Evolutionary conservation across 2,888 invertebrate genomes (phyloP).

Genomic region (Lordiphosa andalusiaca): DNA sequence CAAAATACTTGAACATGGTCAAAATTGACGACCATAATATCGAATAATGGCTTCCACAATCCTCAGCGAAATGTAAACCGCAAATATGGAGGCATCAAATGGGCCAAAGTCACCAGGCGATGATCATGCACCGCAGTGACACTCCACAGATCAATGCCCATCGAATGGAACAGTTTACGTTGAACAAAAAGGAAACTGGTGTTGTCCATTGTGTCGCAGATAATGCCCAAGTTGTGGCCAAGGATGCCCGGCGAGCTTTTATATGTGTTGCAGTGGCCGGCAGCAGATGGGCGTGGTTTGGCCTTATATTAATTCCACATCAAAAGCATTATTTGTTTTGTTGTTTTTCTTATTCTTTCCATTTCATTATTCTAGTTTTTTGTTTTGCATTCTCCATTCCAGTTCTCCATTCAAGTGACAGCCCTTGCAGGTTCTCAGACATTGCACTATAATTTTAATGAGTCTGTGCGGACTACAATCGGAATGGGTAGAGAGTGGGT

Average conservation of each 20-base stretch:
- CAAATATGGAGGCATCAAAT: conserved; percentile 13
- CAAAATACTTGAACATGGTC: conserved; percentile 33
- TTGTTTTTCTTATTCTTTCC: neutral
- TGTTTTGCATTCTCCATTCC: neutral
- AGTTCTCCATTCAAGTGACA: conserved; percentile 9
- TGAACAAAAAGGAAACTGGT: conserved; percentile 43
- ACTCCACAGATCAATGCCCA: conserved; percentile 49
- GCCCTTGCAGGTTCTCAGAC: conserved; percentile 25
- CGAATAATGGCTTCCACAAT: conserved; percentile 37
- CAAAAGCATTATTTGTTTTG: no score
- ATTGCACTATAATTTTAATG: conserved; percentile 35
- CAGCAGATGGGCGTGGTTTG: no score
- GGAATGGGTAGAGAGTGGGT: no score
- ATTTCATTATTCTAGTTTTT: neutral
- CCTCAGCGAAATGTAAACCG: conserved; percentile 21
- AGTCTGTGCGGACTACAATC: conserved; percentile 21
- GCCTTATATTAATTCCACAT: neutral
- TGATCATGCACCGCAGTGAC: conserved; percentile 25
- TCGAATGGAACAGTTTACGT: conserved; percentile 32
- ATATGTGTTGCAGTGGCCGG: neutral
- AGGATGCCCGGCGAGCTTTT: no score
- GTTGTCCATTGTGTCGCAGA: conserved; percentile 4
- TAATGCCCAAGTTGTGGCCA: neutral
- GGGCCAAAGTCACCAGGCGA: conserved; percentile 21
- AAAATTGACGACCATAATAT: conserved; percentile 31